Base-by-base conservation (phyloP, 2,888 invertebrate species). In the Barypeithes pellucidus region DNA sequence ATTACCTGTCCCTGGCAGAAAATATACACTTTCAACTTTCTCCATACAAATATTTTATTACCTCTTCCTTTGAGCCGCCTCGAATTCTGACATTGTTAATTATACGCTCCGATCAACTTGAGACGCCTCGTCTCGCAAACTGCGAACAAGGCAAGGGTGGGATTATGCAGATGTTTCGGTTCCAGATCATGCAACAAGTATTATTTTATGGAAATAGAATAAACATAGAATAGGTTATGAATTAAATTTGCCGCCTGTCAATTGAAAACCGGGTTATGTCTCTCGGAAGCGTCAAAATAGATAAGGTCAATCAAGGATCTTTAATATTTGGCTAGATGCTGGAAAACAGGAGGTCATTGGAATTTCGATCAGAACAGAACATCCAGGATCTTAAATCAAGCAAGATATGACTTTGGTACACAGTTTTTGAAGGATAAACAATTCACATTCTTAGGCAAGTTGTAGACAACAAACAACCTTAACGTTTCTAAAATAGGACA, bases 31-130 rank as follows among this genome's bases (percentile, higher is more conserved):
- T 12, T 39, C 39, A 2, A 29, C 39, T 12, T 39, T 39, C 39
- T 12, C 2, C 9, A n/a, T 3, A n/a, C 39, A 39, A 5, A 39
- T 39, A 39, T 39, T 39, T 39, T 43, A 16, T 43, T 43, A 16
- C 43, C 4, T 16, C 7, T 0, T 3, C 16, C 8, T 50, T 50
- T 20, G 22, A 12, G 16, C n/a, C 1, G 5, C 24, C 24, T 20
- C n/a, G n/a, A 50, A 50, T 22, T 22, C 50, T 50, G 50, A 50
- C 50, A 24, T n/a, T 50, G 50, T 50, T 50, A 50, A 50, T 50
- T 50, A 50, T 24, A 24, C 50, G 50, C 24, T n/a, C n/a, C n/a
- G 22, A n/a, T 22, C n/a, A 22, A n/a, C 20, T 50, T 11, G 22
- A n/a, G 47, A 47, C 22, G 47, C 18, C 22, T 24, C 24, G 50